These are phyloP conservation scores for Chaunax sp. DNA, from an alignment of 2,797 vertebrate species.

Conservation along the genomic window DNA sequence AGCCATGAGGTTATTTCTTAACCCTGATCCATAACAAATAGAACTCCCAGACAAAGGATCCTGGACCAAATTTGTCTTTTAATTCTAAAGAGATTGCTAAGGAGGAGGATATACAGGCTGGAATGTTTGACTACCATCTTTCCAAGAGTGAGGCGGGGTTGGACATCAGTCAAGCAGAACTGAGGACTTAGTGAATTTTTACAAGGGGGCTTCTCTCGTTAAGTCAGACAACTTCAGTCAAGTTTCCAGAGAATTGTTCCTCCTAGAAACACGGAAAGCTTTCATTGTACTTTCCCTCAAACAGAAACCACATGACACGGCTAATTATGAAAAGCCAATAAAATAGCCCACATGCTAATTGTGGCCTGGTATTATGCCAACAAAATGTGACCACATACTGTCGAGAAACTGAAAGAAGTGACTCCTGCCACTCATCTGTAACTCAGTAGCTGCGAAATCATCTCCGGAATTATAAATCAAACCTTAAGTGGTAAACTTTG, in stretches of 20 bases:
- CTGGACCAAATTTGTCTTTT: slow-evolving; percentile 76
- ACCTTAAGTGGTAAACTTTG: slow-evolving; percentile 28
- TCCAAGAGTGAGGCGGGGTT: slow-evolving; percentile 47
- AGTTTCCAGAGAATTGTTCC: slow-evolving; percentile 56
- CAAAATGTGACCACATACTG: slow-evolving; percentile 49
- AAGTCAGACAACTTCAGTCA: slow-evolving; percentile 62
- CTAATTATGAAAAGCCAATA: slow-evolving; percentile 63
- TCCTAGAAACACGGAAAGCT: slow-evolving; percentile 59
- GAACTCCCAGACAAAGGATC: slow-evolving; percentile 66
- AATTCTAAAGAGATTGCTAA: slow-evolving; percentile 68
- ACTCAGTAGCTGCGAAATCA: slow-evolving; percentile 8
- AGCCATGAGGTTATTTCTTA: slow-evolving; percentile 75
- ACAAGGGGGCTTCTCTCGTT: slow-evolving; percentile 66
- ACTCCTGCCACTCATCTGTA: slow-evolving; percentile 25
- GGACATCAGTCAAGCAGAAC: slow-evolving; percentile 72
- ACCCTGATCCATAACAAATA: slow-evolving; percentile 74
- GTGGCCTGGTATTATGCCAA: slow-evolving; percentile 60
- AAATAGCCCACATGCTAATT: slow-evolving; percentile 67
- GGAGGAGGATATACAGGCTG: slow-evolving; percentile 55
- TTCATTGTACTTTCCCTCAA: slow-evolving; percentile 68
- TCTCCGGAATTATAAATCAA: slow-evolving; percentile 28
- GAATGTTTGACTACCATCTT: slow-evolving; percentile 76
- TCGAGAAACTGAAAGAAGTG: slow-evolving; percentile 41
- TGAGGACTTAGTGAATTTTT: slow-evolving; percentile 72
- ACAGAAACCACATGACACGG: slow-evolving; percentile 70